Percentiles rank a stretch among this genome's conserved stretches.
Conservation (phyloP, 2,797 vertebrate species). For the Haliaeetus albicilla region DNA sequence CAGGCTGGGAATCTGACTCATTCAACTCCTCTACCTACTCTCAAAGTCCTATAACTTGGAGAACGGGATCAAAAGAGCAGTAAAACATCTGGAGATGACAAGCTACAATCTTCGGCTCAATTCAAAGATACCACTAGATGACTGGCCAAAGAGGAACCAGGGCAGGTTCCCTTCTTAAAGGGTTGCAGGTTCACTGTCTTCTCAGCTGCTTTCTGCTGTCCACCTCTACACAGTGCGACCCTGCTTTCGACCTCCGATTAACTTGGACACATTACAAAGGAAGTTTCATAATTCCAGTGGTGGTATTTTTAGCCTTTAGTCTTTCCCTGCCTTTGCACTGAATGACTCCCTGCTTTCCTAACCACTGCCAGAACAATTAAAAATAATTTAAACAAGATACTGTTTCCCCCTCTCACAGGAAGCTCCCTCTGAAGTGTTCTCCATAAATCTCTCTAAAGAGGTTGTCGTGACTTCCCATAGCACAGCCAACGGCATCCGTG, state of each 20-base stretch:
- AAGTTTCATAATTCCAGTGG: neutral
- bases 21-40: neutral
- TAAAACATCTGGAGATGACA: neutral
- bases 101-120: neutral
- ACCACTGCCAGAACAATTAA: neutral
- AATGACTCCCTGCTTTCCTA: conserved; percentile 15
- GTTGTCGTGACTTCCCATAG: neutral
- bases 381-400: conserved; percentile 20
- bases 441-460: conserved; percentile 30
- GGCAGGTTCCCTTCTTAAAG: neutral
- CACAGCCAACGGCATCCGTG: fast-evolving
- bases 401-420: neutral
- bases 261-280: conserved; percentile 1
- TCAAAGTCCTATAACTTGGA: neutral
- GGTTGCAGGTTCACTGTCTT: neutral
- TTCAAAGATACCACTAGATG: neutral
- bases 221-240: neutral
- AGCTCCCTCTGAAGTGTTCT: conserved; percentile 14
- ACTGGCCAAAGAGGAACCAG: neutral
- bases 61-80: neutral
- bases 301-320: conserved; percentile 39
- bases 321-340: neutral
- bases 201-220: neutral
- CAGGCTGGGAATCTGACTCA: neutral
- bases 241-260: neutral